These are phyloP conservation scores for Pentamera pediparva DNA, from an alignment of 53 echinoderm and acorn worm species.

Conservation along the genomic window DNA sequence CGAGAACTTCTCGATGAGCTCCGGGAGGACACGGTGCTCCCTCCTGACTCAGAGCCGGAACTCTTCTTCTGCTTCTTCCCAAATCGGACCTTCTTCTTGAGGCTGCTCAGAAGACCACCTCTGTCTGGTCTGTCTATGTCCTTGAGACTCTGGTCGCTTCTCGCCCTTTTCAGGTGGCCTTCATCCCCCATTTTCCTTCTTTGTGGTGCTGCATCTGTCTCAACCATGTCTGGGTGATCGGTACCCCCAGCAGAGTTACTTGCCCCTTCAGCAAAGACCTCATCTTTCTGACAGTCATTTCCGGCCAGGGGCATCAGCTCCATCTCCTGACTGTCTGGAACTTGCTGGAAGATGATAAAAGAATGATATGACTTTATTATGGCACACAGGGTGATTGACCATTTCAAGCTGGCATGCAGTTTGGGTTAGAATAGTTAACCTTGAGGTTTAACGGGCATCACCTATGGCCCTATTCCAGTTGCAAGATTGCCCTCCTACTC, in stretches of 20 bases:
- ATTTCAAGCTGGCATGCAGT: too few species aligned
- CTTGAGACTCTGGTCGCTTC: background rate
- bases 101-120: background rate
- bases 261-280: background rate
- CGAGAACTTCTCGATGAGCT: constrained; percentile 15
- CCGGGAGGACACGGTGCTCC: background rate
- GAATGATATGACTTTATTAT: too few species aligned
- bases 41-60: background rate
- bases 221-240: background rate
- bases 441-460: too few species aligned
- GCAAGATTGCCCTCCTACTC: too few species aligned
- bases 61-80: background rate
- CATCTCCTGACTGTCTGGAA: constrained; percentile 62
- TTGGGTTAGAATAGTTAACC: too few species aligned
- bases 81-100: constrained; percentile 27
- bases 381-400: too few species aligned
- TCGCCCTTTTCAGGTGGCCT: constrained; percentile 35
- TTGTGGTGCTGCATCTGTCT: constrained; percentile 64
- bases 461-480: too few species aligned
- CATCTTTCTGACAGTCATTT: background rate
- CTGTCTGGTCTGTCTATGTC: background rate
- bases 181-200: constrained; percentile 55
- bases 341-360: constrained; percentile 37
- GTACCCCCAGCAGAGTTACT: background rate
- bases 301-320: background rate